A percentile compares a stretch with the other conserved stretches of the same genome.
phyloP scores from a whole-genome alignment of 2,888 invertebrate species.

The Ryuthela nishihirai region DNA sequence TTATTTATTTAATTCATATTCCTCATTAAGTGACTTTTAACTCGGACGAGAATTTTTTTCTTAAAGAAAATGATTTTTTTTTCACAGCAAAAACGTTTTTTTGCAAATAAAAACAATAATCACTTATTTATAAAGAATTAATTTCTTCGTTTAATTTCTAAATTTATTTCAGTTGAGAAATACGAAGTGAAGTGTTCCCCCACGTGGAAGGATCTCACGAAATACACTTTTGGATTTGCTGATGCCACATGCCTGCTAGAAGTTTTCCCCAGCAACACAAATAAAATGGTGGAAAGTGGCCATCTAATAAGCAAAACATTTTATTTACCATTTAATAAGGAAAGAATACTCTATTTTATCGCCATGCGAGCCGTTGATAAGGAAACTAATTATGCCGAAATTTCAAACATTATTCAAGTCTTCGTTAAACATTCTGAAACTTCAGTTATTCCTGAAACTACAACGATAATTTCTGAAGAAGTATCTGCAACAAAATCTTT shows the following conservation, averaged over 20 bases:
- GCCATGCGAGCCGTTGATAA: conserved; percentile 14
- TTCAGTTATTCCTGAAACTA: no score
- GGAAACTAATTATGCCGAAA: conserved; percentile 1
- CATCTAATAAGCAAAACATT: background rate
- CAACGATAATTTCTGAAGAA: no score
- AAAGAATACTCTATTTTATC: background rate
- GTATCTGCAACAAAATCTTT: no score
- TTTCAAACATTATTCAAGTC: conserved; percentile 29
- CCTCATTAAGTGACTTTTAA: no score
- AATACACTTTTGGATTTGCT: conserved; percentile 8
- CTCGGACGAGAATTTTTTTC: no score
- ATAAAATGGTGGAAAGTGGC: conserved; percentile 1
- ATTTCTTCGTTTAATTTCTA: no score
- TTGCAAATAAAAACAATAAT: no score
- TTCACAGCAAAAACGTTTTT: no score
- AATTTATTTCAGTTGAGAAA: conserved; percentile 21
- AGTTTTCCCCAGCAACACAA: background rate
- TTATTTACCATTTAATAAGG: background rate
- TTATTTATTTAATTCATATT: no score
- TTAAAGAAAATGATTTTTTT: no score
- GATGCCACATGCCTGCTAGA: background rate
- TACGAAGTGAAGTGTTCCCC: conserved; percentile 18
- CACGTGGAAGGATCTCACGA: conserved; percentile 1
- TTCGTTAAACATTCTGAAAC: no score
- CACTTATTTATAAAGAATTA: no score